These are phyloP conservation scores for Siniperca knerii DNA, from an alignment of 2,113 vertebrate genomes.

Conservation along the genomic window DNA sequence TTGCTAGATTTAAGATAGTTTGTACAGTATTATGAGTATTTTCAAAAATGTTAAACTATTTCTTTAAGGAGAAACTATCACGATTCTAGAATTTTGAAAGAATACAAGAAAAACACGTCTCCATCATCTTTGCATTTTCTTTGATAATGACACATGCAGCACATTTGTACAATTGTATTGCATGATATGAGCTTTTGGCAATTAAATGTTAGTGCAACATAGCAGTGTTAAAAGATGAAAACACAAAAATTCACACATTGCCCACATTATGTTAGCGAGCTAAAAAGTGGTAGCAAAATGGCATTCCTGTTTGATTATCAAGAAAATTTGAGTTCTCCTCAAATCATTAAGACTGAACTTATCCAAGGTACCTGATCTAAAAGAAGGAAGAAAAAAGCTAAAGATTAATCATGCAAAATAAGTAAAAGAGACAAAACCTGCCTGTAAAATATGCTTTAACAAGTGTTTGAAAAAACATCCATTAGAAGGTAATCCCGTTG, in stretches of 20 bases:
- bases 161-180: background rate
- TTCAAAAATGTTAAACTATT: background rate
- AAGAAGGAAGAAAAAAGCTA: background rate
- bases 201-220: background rate
- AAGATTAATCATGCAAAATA: background rate
- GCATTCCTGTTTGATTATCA: background rate
- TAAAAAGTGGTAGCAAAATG: background rate
- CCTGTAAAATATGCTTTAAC: constrained; percentile 4
- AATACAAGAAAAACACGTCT: background rate
- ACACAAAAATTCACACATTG: background rate
- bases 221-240: background rate
- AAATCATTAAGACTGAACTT: no score
- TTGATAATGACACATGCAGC: background rate
- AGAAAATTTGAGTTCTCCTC: background rate
- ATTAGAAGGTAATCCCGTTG: constrained; percentile 14
- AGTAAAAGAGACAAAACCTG: constrained; percentile 24
- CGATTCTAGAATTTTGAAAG: background rate
- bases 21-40: no score
- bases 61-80: background rate
- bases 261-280: background rate
- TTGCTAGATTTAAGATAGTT: background rate
- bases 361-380: no score
- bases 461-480: constrained; percentile 7
- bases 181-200: background rate
- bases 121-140: background rate